Evolutionary conservation across 2,797 vertebrate genomes (phyloP).

Genomic region (Sphaeramia orbicularis): DNA sequence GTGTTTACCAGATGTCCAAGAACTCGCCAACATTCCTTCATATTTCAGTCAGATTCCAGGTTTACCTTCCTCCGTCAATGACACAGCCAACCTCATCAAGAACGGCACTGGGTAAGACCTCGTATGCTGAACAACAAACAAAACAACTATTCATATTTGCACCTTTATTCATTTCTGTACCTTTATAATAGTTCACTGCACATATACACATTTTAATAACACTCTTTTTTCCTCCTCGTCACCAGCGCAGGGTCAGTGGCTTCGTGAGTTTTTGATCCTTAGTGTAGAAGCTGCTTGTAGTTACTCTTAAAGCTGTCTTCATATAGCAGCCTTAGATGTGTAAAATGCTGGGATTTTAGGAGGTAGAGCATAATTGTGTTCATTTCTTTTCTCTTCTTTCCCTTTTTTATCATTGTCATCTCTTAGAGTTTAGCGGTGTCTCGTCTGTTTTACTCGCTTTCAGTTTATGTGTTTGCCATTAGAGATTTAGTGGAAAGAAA

Average conservation of each 20-base stretch:
- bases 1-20: slow-evolving; percentile 78
- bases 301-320: not conserved
- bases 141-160: not conserved
- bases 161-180: not conserved
- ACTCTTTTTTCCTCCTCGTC: slow-evolving; percentile 46
- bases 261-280: slow-evolving; percentile 62
- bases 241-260: slow-evolving; percentile 66
- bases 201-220: slow-evolving; percentile 23
- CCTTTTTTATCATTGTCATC: not conserved
- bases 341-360: slow-evolving; percentile 14
- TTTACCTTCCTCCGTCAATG: slow-evolving; percentile 50
- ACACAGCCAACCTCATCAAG: slow-evolving; percentile 63
- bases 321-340: slow-evolving; percentile 8
- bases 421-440: not conserved
- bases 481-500: slow-evolving; percentile 12
- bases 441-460: not conserved
- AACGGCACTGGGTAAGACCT: slow-evolving; percentile 83
- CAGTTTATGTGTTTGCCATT: not conserved
- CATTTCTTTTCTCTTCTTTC: not conserved
- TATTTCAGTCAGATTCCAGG: slow-evolving; percentile 52
- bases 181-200: not conserved
- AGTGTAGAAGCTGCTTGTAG: slow-evolving; percentile 48
- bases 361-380: slow-evolving; percentile 1
- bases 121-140: not conserved
- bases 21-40: slow-evolving; percentile 22